Base-by-base conservation (phyloP, 2,888 invertebrate species). In the Meghimatium bilineatum region DNA sequence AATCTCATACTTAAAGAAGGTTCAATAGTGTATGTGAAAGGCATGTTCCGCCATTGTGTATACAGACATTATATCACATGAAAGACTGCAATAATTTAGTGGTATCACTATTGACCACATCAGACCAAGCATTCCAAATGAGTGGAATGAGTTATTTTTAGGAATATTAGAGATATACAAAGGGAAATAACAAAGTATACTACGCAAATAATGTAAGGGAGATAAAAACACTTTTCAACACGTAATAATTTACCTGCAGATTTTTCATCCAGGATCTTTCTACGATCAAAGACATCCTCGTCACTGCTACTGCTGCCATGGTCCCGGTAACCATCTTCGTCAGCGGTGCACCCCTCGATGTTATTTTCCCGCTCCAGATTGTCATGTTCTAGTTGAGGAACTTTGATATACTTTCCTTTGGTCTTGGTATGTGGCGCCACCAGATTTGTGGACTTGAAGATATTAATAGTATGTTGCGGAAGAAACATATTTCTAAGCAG, bases 381-480 rank as follows among this genome's bases (percentile, higher is more conserved):
- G 60, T 60, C 63, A 20, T n/a, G 60, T 38, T 80, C 80, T 10
- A n/a, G 32, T 36, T 80, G 80, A 14, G 80, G 80, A 34, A 80
- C 72, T 32, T 80, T 63, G 72, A 72, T 38, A 72, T 80, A 80
- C n/a, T 56, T 71, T 26, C 80, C 71, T 44, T 80, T 80, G 12
- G 23, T 34, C 12, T 29, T 36, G 17, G 29, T 44, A 17, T 72
- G 72, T 14, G 80, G 80, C n/a, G 67, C 69, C 14, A 80, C 72
- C 20, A 72, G n/a, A 23, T 80, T 80, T 1, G 80, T 80, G 1
- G 49, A 32, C 12, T 49, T 49, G 52, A 80, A 56, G 26, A 80
- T 63, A 38, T 29, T 72, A 36, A 80, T 38, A 26, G 80, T 36
- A 26, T 36, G 60, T 80, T 80, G 80, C 17, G 80, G 80, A 0